Evolutionary conservation across 2,113 vertebrate genomes (phyloP).

Genomic region (Ivindomyrus marchei): DNA sequence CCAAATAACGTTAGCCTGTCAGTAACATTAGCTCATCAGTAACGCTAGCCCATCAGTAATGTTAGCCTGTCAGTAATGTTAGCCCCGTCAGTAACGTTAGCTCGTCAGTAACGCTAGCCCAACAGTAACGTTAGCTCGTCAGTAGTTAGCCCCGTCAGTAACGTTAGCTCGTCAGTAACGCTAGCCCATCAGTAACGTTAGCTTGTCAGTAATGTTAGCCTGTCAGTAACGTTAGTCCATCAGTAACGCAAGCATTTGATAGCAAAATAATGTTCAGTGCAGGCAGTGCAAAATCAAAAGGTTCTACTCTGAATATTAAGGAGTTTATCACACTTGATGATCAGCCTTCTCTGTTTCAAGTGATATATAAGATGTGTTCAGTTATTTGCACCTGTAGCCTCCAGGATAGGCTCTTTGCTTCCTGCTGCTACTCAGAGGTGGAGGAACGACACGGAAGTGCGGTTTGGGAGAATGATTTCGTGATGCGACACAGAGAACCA

Average conservation of each 20-base stretch:
- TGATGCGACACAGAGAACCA: not conserved
- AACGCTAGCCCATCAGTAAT: too few relatives aligned
- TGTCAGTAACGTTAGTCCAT: not conserved
- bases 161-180: too few relatives aligned
- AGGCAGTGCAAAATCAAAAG: not conserved
- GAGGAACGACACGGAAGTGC: not conserved
- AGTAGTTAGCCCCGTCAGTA: too few relatives aligned
- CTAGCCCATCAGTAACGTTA: too few relatives aligned
- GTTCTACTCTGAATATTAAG: not conserved
- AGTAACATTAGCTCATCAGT: too few relatives aligned
- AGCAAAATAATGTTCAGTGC: not conserved
- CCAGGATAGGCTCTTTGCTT: not conserved
- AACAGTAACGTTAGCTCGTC: too few relatives aligned
- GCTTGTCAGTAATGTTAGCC: too few relatives aligned
- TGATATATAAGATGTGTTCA: not conserved
- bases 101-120: too few relatives aligned
- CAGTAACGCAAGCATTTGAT: not conserved
- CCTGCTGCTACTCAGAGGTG: not conserved
- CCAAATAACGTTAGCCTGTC: not conserved
- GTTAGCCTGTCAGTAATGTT: too few relatives aligned
- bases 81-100: too few relatives aligned
- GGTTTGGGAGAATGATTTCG: not conserved
- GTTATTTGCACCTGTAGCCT: not conserved
- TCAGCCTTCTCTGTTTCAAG: not conserved
- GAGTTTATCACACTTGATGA: not conserved